A percentile compares a stretch with the other conserved stretches of the same genome.
Evolutionary conservation across 2,888 invertebrate species (phyloP).

Genomic region (Melanchra persicariae): DNA sequence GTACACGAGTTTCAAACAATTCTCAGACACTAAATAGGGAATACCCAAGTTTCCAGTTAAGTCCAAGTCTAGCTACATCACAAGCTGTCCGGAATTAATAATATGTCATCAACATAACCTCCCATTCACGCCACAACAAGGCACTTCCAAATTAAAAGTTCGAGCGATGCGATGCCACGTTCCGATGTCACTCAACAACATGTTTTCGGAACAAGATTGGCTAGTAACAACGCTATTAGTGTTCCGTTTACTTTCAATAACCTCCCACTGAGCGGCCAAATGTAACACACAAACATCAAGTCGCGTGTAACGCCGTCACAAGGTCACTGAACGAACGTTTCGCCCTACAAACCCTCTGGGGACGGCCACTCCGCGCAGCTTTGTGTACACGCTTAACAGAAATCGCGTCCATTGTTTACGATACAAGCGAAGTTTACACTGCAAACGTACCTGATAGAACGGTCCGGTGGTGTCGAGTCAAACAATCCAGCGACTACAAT

Average conservation of each 20-base stretch:
- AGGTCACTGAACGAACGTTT: constrained; percentile 79
- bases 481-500: constrained; percentile 78
- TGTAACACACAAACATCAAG: constrained; percentile 42
- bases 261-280: constrained; percentile 53
- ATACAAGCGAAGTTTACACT: constrained; percentile 75
- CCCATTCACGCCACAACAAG: constrained; percentile 6
- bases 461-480: constrained; percentile 69
- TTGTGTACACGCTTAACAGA: constrained; percentile 70
- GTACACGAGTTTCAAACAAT: background rate
- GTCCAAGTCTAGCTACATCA: constrained; percentile 22
- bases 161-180: constrained; percentile 25
- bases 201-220: constrained; percentile 37
- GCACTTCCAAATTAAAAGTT: constrained; percentile 38
- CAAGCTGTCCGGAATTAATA: constrained; percentile 23
- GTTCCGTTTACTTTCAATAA: constrained; percentile 47
- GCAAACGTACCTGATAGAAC: constrained; percentile 77
- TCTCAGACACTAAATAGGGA: constrained; percentile 4
- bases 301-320: constrained; percentile 62
- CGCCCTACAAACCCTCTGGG: constrained; percentile 71
- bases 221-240: constrained; percentile 39
- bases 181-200: constrained; percentile 13
- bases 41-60: constrained; percentile 5
- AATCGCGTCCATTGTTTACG: constrained; percentile 77
- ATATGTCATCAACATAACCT: constrained; percentile 34
- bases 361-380: constrained; percentile 64